phyloP scores from a whole-genome alignment of 2,797 vertebrate species.

The Sarcophilus harrisii region DNA sequence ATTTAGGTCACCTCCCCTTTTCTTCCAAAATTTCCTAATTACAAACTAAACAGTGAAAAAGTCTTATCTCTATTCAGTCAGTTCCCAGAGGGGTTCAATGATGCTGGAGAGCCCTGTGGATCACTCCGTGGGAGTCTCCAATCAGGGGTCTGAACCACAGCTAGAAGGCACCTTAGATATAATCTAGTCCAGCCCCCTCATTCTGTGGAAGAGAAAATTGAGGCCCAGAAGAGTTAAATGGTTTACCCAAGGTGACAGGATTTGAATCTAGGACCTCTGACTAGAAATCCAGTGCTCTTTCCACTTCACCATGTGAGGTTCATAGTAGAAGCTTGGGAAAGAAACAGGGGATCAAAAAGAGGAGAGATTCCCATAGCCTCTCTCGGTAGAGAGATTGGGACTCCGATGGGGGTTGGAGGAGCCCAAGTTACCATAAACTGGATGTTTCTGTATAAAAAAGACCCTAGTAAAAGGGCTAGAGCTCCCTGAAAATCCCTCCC shows the following conservation, averaged over 20 bases:
- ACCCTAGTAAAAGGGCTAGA: constrained; percentile 64
- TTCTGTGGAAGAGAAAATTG: not conserved
- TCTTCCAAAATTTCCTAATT: not conserved
- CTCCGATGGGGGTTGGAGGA: constrained; percentile 26
- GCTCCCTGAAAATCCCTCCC: constrained; percentile 67
- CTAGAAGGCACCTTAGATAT: constrained; percentile 1
- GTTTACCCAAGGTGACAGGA: not conserved
- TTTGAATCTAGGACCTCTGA: not conserved
- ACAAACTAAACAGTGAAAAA: constrained; percentile 10
- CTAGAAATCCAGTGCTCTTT: not conserved
- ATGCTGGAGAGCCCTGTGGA: constrained; percentile 5
- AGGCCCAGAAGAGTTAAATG: not conserved
- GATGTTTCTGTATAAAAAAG: constrained; percentile 79
- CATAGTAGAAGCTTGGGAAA: constrained; percentile 25
- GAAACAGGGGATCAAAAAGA: constrained; percentile 35
- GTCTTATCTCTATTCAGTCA: not conserved
- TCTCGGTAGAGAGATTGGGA: constrained; percentile 2
- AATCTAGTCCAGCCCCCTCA: not conserved
- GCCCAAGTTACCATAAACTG: constrained; percentile 41
- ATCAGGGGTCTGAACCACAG: constrained; percentile 22
- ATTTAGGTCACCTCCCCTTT: not conserved
- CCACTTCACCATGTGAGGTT: not conserved
- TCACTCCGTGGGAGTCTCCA: constrained; percentile 48
- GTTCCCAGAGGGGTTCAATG: constrained; percentile 41
- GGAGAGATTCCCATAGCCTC: constrained; percentile 59